Percentiles rank a stretch among this genome's conserved stretches.
These are phyloP conservation scores for Diloba caeruleocephala DNA, from an alignment of 2,888 invertebrate genomes.

Conservation along the genomic window DNA sequence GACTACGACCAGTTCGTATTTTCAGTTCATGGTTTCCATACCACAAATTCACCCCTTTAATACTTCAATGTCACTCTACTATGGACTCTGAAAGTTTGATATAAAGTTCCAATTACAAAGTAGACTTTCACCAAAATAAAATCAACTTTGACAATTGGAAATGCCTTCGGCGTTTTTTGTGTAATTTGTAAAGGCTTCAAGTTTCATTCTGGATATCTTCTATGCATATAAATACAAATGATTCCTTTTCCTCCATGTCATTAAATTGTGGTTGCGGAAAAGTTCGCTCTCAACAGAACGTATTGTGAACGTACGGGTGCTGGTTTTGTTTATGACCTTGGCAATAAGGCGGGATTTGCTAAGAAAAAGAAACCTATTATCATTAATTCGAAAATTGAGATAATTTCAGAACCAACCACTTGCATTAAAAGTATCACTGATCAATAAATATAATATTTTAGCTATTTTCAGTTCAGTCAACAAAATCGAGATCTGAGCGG, in stretches of 20 bases:
- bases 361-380: too few species aligned
- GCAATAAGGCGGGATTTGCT: too few species aligned
- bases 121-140: constrained; percentile 11
- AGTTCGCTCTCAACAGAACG: constrained; percentile 10
- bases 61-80: background rate
- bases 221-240: constrained; percentile 40
- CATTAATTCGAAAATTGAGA: too few species aligned
- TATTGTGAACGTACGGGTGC: too few species aligned
- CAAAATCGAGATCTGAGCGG: background rate
- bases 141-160: constrained; percentile 42
- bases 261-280: constrained; percentile 16
- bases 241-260: constrained; percentile 21
- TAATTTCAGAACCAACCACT: too few species aligned
- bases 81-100: background rate
- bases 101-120: constrained; percentile 5
- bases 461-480: too few species aligned
- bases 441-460: too few species aligned
- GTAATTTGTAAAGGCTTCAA: constrained; percentile 44
- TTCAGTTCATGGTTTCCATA: constrained; percentile 28
- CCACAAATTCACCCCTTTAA: constrained; percentile 21
- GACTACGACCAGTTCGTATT: constrained; percentile 43
- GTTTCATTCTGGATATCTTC: constrained; percentile 39
- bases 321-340: too few species aligned
- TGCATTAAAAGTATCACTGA: too few species aligned
- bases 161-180: constrained; percentile 39